A percentile compares a stretch with the other conserved stretches of the same genome.
These are phyloP conservation scores for Leptopterna dolabrata DNA, from an alignment of 2,888 invertebrate genomes.

Conservation along the genomic window DNA sequence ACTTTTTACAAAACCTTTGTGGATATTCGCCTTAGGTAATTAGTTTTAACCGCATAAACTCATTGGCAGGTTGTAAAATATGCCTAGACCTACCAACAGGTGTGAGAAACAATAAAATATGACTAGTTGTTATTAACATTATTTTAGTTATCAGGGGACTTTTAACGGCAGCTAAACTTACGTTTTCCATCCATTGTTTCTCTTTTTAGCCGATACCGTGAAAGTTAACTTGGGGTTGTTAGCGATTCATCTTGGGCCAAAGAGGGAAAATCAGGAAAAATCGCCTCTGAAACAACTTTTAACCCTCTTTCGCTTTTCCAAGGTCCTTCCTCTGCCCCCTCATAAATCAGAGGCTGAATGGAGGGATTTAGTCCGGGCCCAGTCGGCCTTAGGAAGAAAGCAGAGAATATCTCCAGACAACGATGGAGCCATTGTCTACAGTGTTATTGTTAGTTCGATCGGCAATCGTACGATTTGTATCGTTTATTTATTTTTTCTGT, in stretches of 20 bases:
- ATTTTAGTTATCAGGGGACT: too few relatives aligned
- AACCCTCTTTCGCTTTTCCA: not conserved
- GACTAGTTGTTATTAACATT: too few relatives aligned
- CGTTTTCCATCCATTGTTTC: too few relatives aligned
- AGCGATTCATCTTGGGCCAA: not conserved
- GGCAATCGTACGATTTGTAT: not conserved
- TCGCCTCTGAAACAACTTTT: not conserved
- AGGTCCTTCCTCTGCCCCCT: not conserved
- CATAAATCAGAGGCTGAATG: not conserved
- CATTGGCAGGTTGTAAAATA: too few relatives aligned
- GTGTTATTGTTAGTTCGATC: not conserved
- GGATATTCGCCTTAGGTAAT: too few relatives aligned
- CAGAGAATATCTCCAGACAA: not conserved
- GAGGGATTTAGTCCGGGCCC: not conserved
- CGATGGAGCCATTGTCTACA: not conserved
- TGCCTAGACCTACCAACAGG: too few relatives aligned
- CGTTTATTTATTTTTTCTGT: not conserved
- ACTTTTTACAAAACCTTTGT: too few relatives aligned
- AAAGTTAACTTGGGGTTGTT: not conserved
- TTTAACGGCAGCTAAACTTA: too few relatives aligned
- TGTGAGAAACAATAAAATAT: too few relatives aligned
- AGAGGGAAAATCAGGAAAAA: conserved; percentile 1
- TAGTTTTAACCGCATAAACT: too few relatives aligned
- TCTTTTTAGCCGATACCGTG: not conserved
- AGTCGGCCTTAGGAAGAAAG: not conserved